phyloP scores from a whole-genome alignment of 2,888 invertebrate genomes.

The Acronicta aceris region DNA sequence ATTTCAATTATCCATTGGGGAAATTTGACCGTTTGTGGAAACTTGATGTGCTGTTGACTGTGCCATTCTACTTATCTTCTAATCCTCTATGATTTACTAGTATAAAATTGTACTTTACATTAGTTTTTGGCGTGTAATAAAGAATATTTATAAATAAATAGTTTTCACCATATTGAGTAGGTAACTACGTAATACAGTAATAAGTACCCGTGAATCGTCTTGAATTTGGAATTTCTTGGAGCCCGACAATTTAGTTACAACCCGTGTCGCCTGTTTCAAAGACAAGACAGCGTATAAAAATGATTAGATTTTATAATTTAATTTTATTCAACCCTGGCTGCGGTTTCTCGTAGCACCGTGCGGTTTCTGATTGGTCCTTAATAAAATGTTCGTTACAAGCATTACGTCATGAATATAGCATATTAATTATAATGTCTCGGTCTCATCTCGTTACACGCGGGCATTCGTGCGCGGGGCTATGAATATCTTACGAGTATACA shows the following conservation, averaged over 20 bases:
- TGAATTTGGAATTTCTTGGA: background rate
- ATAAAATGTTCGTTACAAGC: constrained; percentile 13
- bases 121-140: too few relatives aligned
- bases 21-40: too few relatives aligned
- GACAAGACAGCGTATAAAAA: constrained; percentile 2
- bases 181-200: too few relatives aligned
- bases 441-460: constrained; percentile 30
- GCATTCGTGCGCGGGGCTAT: constrained; percentile 31
- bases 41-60: too few relatives aligned
- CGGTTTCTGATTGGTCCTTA: constrained; percentile 28
- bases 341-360: constrained; percentile 35
- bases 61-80: too few relatives aligned
- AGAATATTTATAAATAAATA: too few relatives aligned
- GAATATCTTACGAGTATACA: constrained; percentile 17
- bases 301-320: constrained; percentile 10
- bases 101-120: too few relatives aligned
- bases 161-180: too few relatives aligned
- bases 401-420: constrained; percentile 30
- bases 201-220: too few relatives aligned
- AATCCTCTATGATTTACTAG: too few relatives aligned
- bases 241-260: background rate
- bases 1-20: too few relatives aligned
- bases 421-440: constrained; percentile 25
- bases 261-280: background rate
- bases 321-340: constrained; percentile 16